These are phyloP conservation scores for Avahi laniger DNA, from an alignment of 2,797 vertebrate species.

Conservation along the genomic window DNA sequence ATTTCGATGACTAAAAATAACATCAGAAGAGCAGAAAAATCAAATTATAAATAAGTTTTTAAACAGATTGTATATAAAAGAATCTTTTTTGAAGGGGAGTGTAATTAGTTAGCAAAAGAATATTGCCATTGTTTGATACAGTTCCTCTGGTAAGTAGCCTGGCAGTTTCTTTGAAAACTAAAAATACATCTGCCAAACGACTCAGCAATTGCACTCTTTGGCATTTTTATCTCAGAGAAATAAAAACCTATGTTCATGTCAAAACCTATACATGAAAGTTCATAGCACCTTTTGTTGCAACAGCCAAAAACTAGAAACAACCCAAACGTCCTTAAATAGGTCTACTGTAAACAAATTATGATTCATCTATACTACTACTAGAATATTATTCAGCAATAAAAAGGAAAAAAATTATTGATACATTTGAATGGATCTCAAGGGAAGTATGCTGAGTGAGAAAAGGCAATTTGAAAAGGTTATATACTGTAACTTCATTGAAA, in stretches of 20 bases:
- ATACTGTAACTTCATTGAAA: background rate
- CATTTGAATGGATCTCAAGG: background rate
- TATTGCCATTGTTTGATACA: background rate
- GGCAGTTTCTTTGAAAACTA: background rate
- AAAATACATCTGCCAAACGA: conserved; percentile 23
- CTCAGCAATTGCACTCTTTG: background rate
- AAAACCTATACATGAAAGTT: background rate
- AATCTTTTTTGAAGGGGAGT: background rate
- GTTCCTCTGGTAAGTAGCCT: background rate
- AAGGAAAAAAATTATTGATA: background rate
- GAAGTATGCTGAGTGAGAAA: background rate
- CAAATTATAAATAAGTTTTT: background rate
- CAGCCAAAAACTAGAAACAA: background rate
- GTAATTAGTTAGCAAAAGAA: background rate
- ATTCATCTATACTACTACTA: background rate
- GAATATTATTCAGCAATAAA: background rate
- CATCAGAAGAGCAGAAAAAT: background rate
- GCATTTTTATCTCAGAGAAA: background rate
- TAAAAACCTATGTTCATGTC: conserved; percentile 8
- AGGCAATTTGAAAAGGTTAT: background rate
- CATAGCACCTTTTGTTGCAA: background rate
- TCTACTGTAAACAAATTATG: background rate
- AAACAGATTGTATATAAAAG: background rate
- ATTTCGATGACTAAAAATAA: conserved; percentile 33
- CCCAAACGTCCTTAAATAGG: background rate